Evolutionary conservation across 2,888 invertebrate species (phyloP).

Genomic region (Meiosimyza decipiens): DNA sequence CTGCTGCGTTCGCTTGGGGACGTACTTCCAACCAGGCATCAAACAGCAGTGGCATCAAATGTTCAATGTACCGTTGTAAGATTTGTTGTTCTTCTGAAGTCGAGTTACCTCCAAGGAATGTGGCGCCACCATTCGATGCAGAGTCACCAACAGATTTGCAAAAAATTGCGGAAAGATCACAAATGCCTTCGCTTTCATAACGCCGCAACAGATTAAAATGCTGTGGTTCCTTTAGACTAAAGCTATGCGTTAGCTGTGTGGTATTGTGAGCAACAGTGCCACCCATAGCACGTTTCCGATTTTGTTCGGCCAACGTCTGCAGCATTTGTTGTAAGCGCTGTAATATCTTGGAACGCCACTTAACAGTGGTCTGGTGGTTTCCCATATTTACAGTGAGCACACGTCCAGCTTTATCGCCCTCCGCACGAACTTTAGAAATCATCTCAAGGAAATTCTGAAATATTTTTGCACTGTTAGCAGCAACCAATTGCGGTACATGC

Average conservation of each 20-base stretch:
- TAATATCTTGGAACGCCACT: conserved; percentile 83
- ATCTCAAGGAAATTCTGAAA: conserved; percentile 85
- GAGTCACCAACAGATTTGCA: conserved; percentile 64
- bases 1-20: conserved; percentile 64
- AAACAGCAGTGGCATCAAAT: conserved; percentile 80
- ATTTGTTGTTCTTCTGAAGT: conserved; percentile 66
- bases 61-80: conserved; percentile 73
- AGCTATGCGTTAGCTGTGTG: conserved; percentile 52
- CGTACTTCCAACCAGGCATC: conserved; percentile 88
- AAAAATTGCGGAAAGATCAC: conserved; percentile 67
- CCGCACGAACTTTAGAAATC: conserved; percentile 79
- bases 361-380: conserved; percentile 78
- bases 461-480: conserved; percentile 76
- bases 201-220: conserved; percentile 46
- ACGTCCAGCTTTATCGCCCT: conserved; percentile 74
- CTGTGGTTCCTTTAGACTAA: conserved; percentile 45
- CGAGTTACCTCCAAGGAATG: conserved; percentile 21
- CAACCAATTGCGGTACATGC: conserved; percentile 75
- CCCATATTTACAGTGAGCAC: conserved; percentile 77
- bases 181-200: conserved; percentile 53
- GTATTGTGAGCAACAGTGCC: conserved; percentile 48
- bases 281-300: conserved; percentile 30
- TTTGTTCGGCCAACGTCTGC: conserved; percentile 57
- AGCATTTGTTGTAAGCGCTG: conserved; percentile 75
- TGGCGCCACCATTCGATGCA: conserved; percentile 15